phyloP scores from a whole-genome alignment of 1,140 invertebrate species.

The Homarus americanus region DNA sequence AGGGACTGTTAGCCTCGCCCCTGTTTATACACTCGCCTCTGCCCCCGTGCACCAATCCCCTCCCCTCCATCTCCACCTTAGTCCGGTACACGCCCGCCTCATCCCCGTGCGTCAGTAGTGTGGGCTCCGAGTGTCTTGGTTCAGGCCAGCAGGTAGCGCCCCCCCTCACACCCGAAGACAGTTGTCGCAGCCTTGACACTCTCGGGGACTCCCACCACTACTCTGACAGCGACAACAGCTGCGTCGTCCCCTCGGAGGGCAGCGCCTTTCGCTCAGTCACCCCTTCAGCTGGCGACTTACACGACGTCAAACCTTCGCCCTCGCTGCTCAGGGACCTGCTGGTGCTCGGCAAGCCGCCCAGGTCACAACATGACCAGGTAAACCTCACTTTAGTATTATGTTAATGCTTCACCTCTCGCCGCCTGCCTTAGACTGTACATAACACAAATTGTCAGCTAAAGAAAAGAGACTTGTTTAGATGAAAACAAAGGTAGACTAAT shows the following conservation, averaged over 20 bases:
- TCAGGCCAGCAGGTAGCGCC: conserved; percentile 20
- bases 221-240: conserved; percentile 42
- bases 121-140: conserved; percentile 13
- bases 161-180: conserved; percentile 43
- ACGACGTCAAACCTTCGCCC: conserved; percentile 55
- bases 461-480: too few relatives aligned
- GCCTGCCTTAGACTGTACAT: too few relatives aligned
- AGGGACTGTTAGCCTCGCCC: conserved; percentile 32
- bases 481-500: too few relatives aligned
- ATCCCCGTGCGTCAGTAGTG: conserved; percentile 44
- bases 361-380: conserved; percentile 71
- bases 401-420: too few relatives aligned
- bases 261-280: conserved; percentile 54
- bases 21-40: not conserved
- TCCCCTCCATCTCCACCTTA: conserved; percentile 65
- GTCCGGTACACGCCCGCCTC: conserved; percentile 39
- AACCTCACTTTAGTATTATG: not conserved
- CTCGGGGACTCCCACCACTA: conserved; percentile 32
- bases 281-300: not conserved
- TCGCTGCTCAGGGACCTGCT: conserved; percentile 65
- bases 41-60: conserved; percentile 35
- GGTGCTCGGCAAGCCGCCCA: conserved; percentile 69
- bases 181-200: conserved; percentile 22
- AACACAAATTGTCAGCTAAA: too few relatives aligned
- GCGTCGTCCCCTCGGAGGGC: conserved; percentile 53